Conservation (phyloP, 1,140 invertebrate genomes). For the Microplitis demolitor region DNA sequence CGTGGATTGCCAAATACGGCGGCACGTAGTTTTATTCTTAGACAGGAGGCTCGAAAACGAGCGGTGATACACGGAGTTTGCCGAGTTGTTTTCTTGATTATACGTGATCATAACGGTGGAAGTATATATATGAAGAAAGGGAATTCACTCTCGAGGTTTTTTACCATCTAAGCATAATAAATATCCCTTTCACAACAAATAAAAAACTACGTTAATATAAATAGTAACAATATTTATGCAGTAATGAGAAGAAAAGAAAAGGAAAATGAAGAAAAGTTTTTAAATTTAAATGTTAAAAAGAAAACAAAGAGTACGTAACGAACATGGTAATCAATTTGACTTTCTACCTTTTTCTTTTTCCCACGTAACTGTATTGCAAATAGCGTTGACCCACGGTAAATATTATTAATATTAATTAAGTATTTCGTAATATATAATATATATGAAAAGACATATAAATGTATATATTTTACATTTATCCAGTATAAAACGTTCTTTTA, state of each 20-base stretch:
- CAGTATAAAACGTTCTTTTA: background rate
- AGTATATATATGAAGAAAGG: constrained; percentile 4
- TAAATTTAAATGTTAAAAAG: background rate
- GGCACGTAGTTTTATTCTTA: constrained; percentile 36
- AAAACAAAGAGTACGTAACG: background rate
- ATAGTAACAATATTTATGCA: background rate
- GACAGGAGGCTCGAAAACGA: constrained; percentile 23
- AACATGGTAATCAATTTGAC: background rate
- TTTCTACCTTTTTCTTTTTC: background rate
- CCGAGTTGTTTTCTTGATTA: constrained; percentile 16
- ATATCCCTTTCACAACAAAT: background rate
- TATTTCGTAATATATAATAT: background rate
- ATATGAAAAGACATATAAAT: background rate
- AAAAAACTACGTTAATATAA: background rate
- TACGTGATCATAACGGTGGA: constrained; percentile 10
- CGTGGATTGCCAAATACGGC: constrained; percentile 38
- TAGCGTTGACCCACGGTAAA: background rate
- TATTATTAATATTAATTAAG: background rate
- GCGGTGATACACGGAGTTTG: constrained; percentile 26
- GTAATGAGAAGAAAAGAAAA: background rate
- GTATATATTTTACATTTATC: background rate
- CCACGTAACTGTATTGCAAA: background rate
- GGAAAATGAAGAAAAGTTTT: background rate
- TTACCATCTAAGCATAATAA: constrained; percentile 7
- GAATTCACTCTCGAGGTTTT: constrained; percentile 4